These are phyloP conservation scores for Lasius platythorax DNA, from an alignment of 2,888 invertebrate species.

Conservation along the genomic window DNA sequence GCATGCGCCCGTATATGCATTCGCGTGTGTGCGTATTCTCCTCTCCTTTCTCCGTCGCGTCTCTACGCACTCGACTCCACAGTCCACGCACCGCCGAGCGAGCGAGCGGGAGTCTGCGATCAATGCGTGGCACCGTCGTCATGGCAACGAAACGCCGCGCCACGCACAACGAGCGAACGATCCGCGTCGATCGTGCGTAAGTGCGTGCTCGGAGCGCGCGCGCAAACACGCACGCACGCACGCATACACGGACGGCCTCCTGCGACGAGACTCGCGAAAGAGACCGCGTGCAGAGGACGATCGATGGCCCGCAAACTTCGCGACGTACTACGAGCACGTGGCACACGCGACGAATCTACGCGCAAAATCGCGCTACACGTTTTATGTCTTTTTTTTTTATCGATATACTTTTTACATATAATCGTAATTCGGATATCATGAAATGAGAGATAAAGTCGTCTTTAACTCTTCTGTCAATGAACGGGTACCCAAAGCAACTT, in stretches of 20 bases:
- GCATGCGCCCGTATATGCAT: conserved; percentile 12
- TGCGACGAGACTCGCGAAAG: conserved; percentile 68
- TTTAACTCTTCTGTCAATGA: not conserved
- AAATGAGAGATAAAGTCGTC: not conserved
- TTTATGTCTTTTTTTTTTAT: not conserved
- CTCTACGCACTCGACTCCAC: conserved; percentile 60
- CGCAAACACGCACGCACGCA: conserved; percentile 41
- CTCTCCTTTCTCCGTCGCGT: conserved; percentile 61
- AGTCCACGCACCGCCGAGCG: conserved; percentile 66
- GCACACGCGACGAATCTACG: conserved; percentile 2
- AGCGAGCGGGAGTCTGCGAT: conserved; percentile 84
- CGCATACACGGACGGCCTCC: conserved; percentile 21
- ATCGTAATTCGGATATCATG: not conserved
- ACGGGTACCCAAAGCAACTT: too few species aligned
- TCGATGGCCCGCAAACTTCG: conserved; percentile 78
- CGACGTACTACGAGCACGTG: conserved; percentile 76
- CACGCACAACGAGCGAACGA: conserved; percentile 80
- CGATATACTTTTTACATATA: not conserved
- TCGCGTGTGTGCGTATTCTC: conserved; percentile 48
- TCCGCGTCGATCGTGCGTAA: conserved; percentile 82
- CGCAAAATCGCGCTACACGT: not conserved
- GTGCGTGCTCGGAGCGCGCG: conserved; percentile 64
- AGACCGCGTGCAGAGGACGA: conserved; percentile 70
- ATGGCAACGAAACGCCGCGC: conserved; percentile 84
- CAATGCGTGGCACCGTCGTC: conserved; percentile 85